A percentile compares a stretch with the other conserved stretches of the same genome.
These are phyloP conservation scores for Fregata magnificens DNA, from an alignment of 2,113 vertebrate genomes.

Conservation along the genomic window DNA sequence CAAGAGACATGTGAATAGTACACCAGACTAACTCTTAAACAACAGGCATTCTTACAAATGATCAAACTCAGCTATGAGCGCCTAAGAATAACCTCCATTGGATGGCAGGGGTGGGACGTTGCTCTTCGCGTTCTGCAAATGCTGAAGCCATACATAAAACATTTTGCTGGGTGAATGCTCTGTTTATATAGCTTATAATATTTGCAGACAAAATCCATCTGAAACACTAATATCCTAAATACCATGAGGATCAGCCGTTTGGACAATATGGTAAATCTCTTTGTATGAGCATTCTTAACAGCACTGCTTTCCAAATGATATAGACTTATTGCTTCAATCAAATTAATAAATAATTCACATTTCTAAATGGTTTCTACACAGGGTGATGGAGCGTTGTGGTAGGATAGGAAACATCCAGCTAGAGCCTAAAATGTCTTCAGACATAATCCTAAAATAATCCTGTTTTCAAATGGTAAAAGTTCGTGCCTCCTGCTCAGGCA, in stretches of 20 bases:
- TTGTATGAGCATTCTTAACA: not conserved
- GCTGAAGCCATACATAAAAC: not conserved
- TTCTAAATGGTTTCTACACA: conserved; percentile 13
- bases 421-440: conserved; percentile 33
- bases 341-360: conserved; percentile 42
- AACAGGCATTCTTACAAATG: conserved; percentile 35
- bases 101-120: not conserved
- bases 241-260: not conserved
- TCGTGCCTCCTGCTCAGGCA: conserved; percentile 62
- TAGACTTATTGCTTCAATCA: conserved; percentile 7
- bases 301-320: not conserved
- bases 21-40: conserved; percentile 18
- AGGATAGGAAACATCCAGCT: not conserved
- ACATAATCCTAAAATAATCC: conserved; percentile 61
- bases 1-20: conserved; percentile 29
- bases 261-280: not conserved
- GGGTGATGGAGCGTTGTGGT: not conserved
- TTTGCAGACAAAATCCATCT: not conserved
- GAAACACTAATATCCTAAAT: not conserved
- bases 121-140: not conserved
- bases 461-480: conserved; percentile 60
- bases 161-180: not conserved
- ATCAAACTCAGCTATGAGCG: conserved; percentile 21
- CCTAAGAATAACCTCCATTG: conserved; percentile 42
- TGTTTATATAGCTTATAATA: not conserved